Conservation (phyloP, 2,888 invertebrate genomes). For the Sarcophaga subvicina region DNA sequence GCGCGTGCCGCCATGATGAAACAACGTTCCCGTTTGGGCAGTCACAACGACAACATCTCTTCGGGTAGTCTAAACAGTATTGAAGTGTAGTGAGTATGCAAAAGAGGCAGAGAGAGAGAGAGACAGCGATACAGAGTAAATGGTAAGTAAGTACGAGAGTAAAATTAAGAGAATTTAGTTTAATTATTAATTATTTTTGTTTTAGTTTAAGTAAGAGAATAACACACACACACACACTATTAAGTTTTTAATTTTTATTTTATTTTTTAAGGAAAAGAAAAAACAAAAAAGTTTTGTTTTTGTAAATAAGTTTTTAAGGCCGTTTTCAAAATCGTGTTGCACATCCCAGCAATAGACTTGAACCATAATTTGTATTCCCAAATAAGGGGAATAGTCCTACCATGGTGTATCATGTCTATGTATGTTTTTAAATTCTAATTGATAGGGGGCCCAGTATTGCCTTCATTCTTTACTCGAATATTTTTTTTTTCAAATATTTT, state of each 20-base stretch:
- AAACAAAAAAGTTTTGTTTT: too few species aligned
- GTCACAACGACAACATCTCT: conserved; percentile 81
- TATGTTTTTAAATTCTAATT: too few species aligned
- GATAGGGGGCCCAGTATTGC: too few species aligned
- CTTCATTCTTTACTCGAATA: too few species aligned
- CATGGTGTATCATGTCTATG: too few species aligned
- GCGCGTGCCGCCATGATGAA: conserved; percentile 77
- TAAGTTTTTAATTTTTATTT: conserved; percentile 20
- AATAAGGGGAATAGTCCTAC: too few species aligned
- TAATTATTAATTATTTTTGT: conserved; percentile 40
- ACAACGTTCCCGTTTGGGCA: conserved; percentile 80
- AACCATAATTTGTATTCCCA: too few species aligned
- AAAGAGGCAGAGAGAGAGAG: neutral
- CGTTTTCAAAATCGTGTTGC: too few species aligned
- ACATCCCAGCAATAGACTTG: too few species aligned
- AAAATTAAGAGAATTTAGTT: conserved; percentile 16
- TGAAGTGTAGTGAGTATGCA: conserved; percentile 77
- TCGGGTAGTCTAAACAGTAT: conserved; percentile 82
- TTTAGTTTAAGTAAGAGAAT: conserved; percentile 34
- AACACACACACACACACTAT: conserved; percentile 17
- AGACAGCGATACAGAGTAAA: neutral
- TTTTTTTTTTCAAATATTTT: too few species aligned
- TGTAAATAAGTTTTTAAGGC: too few species aligned
- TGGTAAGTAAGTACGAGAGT: neutral
- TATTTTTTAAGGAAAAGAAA: neutral